phyloP scores from a whole-genome alignment of 2,113 vertebrate genomes.

The Lophotis ruficrista region DNA sequence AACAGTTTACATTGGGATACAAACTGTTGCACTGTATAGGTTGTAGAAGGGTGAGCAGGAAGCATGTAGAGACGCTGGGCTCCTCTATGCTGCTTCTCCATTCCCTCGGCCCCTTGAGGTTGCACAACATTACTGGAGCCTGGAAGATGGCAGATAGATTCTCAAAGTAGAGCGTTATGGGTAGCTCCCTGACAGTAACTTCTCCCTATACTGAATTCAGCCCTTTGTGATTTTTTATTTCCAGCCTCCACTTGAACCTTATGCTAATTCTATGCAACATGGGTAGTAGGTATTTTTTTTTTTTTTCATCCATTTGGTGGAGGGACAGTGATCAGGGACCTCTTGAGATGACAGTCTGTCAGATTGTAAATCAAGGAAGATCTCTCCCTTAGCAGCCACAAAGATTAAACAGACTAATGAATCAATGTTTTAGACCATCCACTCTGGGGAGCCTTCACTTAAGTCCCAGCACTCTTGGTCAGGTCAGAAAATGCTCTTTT shows the following conservation, averaged over 20 bases:
- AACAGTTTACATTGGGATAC: neutral
- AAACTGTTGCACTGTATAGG: neutral
- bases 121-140: neutral
- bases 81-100: neutral
- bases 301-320: slow-evolving; percentile 50
- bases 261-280: slow-evolving; percentile 48
- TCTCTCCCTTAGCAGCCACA: slow-evolving; percentile 50
- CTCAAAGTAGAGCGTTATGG: neutral
- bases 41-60: neutral
- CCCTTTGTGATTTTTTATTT: slow-evolving; percentile 23
- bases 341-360: slow-evolving; percentile 65
- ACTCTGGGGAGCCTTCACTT: slow-evolving; percentile 62
- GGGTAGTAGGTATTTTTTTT: neutral
- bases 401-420: slow-evolving; percentile 77
- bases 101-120: neutral
- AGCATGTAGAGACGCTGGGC: neutral
- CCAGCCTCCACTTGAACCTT: slow-evolving; percentile 14
- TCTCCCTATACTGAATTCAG: neutral
- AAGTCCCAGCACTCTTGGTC: slow-evolving; percentile 57
- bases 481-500: slow-evolving; percentile 61
- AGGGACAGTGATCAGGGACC: slow-evolving; percentile 56
- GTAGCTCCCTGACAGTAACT: neutral
- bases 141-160: neutral
- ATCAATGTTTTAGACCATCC: slow-evolving; percentile 58
- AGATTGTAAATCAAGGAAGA: slow-evolving; percentile 63